These are phyloP conservation scores for Phasianus colchicus DNA, from an alignment of 2,113 vertebrate species.

Conservation along the genomic window DNA sequence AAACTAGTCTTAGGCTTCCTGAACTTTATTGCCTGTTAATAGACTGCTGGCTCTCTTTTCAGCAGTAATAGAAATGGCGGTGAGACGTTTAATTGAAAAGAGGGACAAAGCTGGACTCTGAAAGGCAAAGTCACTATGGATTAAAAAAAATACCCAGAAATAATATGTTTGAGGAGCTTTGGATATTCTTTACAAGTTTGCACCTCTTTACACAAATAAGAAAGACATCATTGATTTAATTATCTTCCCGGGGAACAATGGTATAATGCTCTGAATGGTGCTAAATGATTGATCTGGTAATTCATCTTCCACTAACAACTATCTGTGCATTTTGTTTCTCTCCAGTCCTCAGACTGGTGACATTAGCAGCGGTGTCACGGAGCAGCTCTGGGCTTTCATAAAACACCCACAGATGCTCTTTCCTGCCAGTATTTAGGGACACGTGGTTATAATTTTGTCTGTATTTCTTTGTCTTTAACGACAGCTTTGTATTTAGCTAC, in stretches of 20 bases:
- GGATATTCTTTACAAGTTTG: slow-evolving; percentile 74
- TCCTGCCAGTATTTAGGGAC: slow-evolving; percentile 76
- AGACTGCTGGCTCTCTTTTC: slow-evolving; percentile 86
- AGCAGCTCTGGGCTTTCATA: slow-evolving; percentile 75
- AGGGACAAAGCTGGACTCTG: slow-evolving; percentile 77
- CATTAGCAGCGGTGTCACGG: slow-evolving; percentile 78
- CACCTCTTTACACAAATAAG: slow-evolving; percentile 66
- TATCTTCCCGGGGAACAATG: slow-evolving; percentile 76
- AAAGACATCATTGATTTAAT: slow-evolving; percentile 74
- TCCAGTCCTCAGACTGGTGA: slow-evolving; percentile 72
- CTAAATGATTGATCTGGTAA: slow-evolving; percentile 84
- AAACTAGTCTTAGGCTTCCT: slow-evolving; percentile 88
- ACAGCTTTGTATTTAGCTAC: slow-evolving; percentile 76
- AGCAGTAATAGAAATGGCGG: slow-evolving; percentile 82
- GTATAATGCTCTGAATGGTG: slow-evolving; percentile 73
- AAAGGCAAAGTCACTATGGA: slow-evolving; percentile 76
- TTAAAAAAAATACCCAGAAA: slow-evolving; percentile 50
- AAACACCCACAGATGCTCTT: slow-evolving; percentile 81
- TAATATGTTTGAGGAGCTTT: slow-evolving; percentile 77
- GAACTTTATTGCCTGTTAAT: slow-evolving; percentile 91
- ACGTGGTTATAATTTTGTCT: slow-evolving; percentile 83
- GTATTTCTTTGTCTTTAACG: slow-evolving; percentile 77
- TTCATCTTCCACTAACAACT: slow-evolving; percentile 82
- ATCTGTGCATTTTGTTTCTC: slow-evolving; percentile 81
- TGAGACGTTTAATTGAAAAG: slow-evolving; percentile 84